phyloP scores from a whole-genome alignment of 2,797 vertebrate species.

The Spinibarbus caldwelli region DNA sequence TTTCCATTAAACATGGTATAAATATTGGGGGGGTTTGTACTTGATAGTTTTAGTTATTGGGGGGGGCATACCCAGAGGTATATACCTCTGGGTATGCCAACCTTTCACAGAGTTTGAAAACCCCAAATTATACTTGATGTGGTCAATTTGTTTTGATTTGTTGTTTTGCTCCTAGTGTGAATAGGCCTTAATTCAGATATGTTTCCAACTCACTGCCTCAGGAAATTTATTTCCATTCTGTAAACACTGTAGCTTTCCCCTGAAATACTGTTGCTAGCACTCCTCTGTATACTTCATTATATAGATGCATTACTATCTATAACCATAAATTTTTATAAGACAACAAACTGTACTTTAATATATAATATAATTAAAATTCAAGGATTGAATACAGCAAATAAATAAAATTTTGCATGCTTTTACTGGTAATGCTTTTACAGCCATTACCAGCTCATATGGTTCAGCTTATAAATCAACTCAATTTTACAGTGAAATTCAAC shows the following conservation, averaged over 20 bases:
- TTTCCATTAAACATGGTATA: too few relatives aligned
- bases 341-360: neutral
- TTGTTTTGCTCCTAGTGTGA: neutral
- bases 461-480: neutral
- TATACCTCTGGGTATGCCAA: neutral
- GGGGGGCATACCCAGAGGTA: too few relatives aligned
- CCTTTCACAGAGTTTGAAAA: neutral
- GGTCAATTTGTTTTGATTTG: neutral
- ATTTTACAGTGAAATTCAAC: constrained; percentile 1
- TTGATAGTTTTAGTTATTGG: too few relatives aligned
- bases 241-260: neutral
- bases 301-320: neutral
- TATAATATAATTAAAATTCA: neutral
- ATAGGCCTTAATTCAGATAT: neutral
- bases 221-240: neutral
- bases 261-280: neutral
- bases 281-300: neutral
- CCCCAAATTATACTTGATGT: neutral
- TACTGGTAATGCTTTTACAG: neutral
- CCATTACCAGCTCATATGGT: neutral
- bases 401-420: neutral
- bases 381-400: neutral
- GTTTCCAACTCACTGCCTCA: neutral
- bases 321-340: neutral
- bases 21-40: too few relatives aligned